Conservation (phyloP, 2,113 vertebrate species). For the Caranx melampygus region DNA sequence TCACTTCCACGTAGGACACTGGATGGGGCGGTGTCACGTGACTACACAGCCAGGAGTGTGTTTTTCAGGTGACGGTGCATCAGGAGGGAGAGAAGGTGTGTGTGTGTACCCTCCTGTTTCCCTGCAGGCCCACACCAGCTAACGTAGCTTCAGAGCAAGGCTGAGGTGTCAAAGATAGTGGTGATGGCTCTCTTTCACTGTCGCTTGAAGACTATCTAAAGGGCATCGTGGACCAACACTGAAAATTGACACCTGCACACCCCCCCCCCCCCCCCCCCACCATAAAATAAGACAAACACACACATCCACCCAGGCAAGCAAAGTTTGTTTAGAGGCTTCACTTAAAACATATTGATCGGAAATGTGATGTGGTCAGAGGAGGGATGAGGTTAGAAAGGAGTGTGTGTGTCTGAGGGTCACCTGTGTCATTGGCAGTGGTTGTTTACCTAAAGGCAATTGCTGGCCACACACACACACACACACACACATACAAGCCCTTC, state of each 20-base stretch:
- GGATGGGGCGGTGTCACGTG: too few relatives aligned
- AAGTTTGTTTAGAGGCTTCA: slow-evolving; percentile 65
- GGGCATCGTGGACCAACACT: slow-evolving; percentile 25
- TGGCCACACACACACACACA: slow-evolving; percentile 66
- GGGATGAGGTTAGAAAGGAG: slow-evolving; percentile 48
- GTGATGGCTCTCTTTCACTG: slow-evolving; percentile 43
- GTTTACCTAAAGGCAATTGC: slow-evolving; percentile 81
- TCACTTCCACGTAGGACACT: too few relatives aligned
- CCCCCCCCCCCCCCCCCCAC: background rate
- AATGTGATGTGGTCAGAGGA: slow-evolving; percentile 73
- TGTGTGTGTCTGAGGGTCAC: slow-evolving; percentile 67
- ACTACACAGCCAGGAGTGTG: too few relatives aligned
- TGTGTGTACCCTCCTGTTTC: background rate
- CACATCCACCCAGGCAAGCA: slow-evolving; percentile 26
- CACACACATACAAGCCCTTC: slow-evolving; percentile 63
- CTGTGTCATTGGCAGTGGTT: slow-evolving; percentile 76
- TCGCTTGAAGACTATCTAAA: slow-evolving; percentile 49
- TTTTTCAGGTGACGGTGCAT: too few relatives aligned
- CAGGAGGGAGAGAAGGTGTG: too few relatives aligned
- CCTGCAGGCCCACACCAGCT: background rate
- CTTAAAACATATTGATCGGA: slow-evolving; percentile 76
- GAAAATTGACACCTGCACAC: slow-evolving; percentile 51
- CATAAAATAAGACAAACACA: slow-evolving; percentile 66
- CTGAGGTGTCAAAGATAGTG: slow-evolving; percentile 43
- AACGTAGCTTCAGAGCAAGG: slow-evolving; percentile 21